phyloP scores from a whole-genome alignment of 23 tunicate genomes.

The Styela clava region DNA sequence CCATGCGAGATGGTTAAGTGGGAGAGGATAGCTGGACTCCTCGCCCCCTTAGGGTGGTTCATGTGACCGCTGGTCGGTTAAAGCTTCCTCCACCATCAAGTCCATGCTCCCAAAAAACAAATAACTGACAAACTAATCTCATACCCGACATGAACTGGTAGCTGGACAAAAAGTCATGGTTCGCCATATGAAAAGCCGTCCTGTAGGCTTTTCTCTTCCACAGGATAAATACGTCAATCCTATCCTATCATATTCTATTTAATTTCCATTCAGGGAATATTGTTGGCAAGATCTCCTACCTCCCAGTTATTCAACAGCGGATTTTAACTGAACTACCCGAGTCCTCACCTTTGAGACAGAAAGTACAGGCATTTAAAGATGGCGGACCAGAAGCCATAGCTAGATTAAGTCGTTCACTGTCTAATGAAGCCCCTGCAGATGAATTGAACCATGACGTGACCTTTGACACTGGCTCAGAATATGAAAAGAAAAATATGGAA shows the following conservation, averaged over 20 bases:
- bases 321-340: neutral
- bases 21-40: no score
- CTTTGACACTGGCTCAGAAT: neutral
- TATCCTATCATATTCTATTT: no score
- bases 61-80: neutral
- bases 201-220: neutral
- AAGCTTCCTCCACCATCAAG: neutral
- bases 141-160: no score
- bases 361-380: neutral
- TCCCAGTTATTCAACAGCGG: constrained; percentile 2
- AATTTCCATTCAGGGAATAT: constrained; percentile 5
- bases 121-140: no score
- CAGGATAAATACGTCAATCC: no score
- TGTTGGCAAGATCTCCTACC: constrained; percentile 2
- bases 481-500: neutral
- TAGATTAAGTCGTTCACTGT: neutral
- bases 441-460: neutral
- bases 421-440: neutral
- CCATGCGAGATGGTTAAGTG: no score
- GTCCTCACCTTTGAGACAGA: constrained; percentile 14
- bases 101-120: no score
- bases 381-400: constrained; percentile 1
- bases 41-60: neutral
- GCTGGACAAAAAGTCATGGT: neutral
- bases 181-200: neutral